phyloP scores from a whole-genome alignment of 2,888 invertebrate genomes.

The Caenorhabditis zanzibari region DNA sequence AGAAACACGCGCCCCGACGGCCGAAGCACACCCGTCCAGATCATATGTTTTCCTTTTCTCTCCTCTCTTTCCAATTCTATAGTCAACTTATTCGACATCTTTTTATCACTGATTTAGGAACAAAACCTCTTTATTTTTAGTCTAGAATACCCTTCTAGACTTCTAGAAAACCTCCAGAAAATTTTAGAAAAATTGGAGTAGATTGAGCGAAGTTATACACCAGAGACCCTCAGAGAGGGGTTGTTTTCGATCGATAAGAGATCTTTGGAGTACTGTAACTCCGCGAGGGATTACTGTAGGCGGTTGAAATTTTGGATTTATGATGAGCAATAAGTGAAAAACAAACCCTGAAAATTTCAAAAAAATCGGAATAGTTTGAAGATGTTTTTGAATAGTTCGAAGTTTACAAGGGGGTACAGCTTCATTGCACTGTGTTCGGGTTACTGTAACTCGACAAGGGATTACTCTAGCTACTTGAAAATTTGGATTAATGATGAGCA shows the following conservation, averaged over 20 bases:
- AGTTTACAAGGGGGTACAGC: not conserved
- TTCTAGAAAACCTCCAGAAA: too few relatives aligned
- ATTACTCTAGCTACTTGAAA: too few relatives aligned
- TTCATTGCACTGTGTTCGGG: too few relatives aligned
- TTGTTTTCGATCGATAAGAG: not conserved
- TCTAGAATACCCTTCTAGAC: too few relatives aligned
- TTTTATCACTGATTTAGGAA: too few relatives aligned
- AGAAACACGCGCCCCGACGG: not conserved
- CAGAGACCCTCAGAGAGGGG: not conserved
- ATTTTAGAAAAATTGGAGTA: not conserved
- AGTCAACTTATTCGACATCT: too few relatives aligned
- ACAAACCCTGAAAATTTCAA: not conserved
- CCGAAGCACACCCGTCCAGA: not conserved
- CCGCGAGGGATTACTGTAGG: not conserved
- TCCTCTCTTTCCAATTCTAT: not conserved
- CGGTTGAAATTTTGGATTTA: not conserved
- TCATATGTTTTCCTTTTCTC: constrained; percentile 36
- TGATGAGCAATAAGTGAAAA: too few relatives aligned
- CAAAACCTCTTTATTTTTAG: too few relatives aligned
- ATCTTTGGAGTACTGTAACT: too few relatives aligned
- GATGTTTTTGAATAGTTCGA: not conserved
- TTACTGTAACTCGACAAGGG: too few relatives aligned
- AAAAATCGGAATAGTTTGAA: not conserved
- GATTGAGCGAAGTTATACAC: too few relatives aligned
- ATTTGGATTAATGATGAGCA: too few relatives aligned